Evolutionary conservation across 92 coral and sea anemone genomes (phyloP).

Genomic region (Porites cylindrica): DNA sequence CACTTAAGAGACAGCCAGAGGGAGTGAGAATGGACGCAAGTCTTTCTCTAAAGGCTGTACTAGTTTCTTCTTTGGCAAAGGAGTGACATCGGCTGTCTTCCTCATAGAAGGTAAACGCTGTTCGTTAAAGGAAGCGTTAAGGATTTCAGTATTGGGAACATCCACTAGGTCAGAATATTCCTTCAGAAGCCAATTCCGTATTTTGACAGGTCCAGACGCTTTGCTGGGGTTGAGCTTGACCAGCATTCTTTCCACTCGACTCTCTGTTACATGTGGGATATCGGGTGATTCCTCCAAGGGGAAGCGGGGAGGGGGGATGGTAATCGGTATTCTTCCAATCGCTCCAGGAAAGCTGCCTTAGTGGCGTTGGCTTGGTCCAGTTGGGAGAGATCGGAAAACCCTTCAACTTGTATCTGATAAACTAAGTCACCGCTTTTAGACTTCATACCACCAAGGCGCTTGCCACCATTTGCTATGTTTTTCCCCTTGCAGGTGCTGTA

Average conservation of each 20-base stretch:
- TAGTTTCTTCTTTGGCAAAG: neutral
- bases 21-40: neutral
- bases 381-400: constrained; percentile 13
- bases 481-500: neutral
- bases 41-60: neutral
- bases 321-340: constrained; percentile 22
- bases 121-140: neutral
- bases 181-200: neutral
- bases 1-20: neutral
- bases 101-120: neutral
- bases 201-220: neutral
- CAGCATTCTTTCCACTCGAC: constrained; percentile 14
- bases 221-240: neutral
- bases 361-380: constrained; percentile 30
- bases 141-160: neutral
- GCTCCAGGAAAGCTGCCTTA: constrained; percentile 34
- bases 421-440: constrained; percentile 26
- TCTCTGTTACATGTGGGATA: constrained; percentile 7
- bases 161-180: neutral
- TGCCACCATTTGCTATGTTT: constrained; percentile 26
- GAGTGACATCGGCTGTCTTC: neutral
- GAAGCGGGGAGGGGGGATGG: neutral
- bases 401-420: constrained; percentile 3
- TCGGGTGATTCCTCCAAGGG: constrained; percentile 25
- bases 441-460: constrained; percentile 38